Percentiles rank a stretch among this genome's conserved stretches.
phyloP scores from a whole-genome alignment of 2,113 vertebrate species.

The Mustelus asterias region DNA sequence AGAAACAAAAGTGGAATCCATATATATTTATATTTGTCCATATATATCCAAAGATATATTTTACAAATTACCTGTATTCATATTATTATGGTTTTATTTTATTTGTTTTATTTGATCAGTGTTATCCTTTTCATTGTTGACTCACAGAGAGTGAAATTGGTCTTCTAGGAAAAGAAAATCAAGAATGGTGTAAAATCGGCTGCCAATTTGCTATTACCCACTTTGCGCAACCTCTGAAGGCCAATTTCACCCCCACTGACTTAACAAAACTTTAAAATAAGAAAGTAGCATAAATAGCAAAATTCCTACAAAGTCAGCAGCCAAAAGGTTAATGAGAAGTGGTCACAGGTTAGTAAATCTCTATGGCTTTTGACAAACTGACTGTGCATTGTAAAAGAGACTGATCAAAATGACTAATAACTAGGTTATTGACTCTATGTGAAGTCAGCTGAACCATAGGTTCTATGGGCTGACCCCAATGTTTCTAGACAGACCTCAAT shows the following conservation, averaged over 20 bases:
- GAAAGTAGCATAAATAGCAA: conserved; percentile 28
- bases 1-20: neutral
- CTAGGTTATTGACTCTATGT: conserved; percentile 35
- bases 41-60: neutral
- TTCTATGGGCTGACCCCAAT: conserved; percentile 30
- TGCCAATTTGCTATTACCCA: neutral
- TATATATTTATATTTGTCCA: neutral
- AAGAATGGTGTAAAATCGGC: neutral
- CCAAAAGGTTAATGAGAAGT: conserved; percentile 38
- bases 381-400: conserved; percentile 24
- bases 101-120: neutral
- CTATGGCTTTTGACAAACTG: conserved; percentile 33
- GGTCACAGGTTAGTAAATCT: conserved; percentile 36
- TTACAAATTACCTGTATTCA: neutral
- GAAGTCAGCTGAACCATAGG: conserved; percentile 34
- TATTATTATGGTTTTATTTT: neutral
- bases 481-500: conserved; percentile 40
- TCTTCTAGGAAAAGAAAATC: neutral
- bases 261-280: neutral
- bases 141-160: neutral
- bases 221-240: neutral
- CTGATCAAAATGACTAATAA: conserved; percentile 38
- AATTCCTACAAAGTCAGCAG: conserved; percentile 36
- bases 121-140: neutral
- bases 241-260: conserved; percentile 23